Evolutionary conservation across 2,888 invertebrate genomes (phyloP).

Genomic region (Heliconius ethilla): DNA sequence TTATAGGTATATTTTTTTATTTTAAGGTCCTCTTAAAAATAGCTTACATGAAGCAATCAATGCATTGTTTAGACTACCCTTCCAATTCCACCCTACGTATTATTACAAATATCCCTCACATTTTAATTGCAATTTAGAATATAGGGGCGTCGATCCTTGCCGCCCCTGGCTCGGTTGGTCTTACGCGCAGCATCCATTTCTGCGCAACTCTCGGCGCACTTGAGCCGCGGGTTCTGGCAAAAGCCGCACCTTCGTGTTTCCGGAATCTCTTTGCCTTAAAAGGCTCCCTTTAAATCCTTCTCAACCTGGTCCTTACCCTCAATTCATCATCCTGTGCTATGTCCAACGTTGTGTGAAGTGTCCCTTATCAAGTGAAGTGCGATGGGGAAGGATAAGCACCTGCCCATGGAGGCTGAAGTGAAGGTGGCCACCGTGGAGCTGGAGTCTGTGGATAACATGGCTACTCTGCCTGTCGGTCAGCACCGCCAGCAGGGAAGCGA

Average conservation of each 20-base stretch:
- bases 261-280: slow-evolving; percentile 63
- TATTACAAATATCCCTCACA: slow-evolving; percentile 54
- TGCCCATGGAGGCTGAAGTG: slow-evolving; percentile 86
- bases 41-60: slow-evolving; percentile 33
- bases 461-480: slow-evolving; percentile 92
- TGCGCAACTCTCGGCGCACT: slow-evolving; percentile 75
- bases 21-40: slow-evolving; percentile 14
- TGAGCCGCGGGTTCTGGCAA: slow-evolving; percentile 63
- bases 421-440: slow-evolving; percentile 95
- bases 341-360: slow-evolving; percentile 54
- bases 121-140: slow-evolving; percentile 64
- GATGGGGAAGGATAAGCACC: slow-evolving; percentile 80
- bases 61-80: slow-evolving; percentile 41
- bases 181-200: slow-evolving; percentile 75
- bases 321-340: slow-evolving; percentile 55
- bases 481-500: slow-evolving; percentile 86
- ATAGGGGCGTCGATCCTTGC: slow-evolving; percentile 67
- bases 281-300: slow-evolving; percentile 56
- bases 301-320: slow-evolving; percentile 62
- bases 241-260: slow-evolving; percentile 69
- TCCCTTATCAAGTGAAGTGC: slow-evolving; percentile 52
- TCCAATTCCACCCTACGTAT: slow-evolving; percentile 43
- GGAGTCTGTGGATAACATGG: slow-evolving; percentile 94
- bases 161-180: slow-evolving; percentile 67
- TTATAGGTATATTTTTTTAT: background rate